Evolutionary conservation across 2,113 vertebrate genomes (phyloP), one percentile per base, ranked within the genome.

Genomic region (Aix galericulata): DNA sequence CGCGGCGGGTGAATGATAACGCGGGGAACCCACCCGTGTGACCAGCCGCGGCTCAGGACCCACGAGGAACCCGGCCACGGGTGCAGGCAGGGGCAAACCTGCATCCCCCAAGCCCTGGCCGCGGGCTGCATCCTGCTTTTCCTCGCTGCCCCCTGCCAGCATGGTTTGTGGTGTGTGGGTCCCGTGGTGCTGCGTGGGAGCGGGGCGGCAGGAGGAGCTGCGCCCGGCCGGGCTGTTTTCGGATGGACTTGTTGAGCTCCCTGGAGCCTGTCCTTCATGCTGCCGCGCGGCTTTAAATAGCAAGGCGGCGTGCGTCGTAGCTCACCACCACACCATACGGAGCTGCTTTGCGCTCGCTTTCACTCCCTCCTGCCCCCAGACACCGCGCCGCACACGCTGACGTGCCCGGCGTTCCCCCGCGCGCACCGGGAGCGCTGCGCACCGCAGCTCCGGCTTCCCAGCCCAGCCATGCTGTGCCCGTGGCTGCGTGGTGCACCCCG

Each of bases 221-320:
- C 80, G 63, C 78, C 29, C 78, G 40, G 56, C 75, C 22, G 63
- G 67, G 59, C 67, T 82, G 72, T 80, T 83, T 78, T 90, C 60
- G 15, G 34, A 86, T 5, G 60, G 69, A 73, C 76, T 93, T 68
- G 72, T 55, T 50, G 77, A 94, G 92, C 86, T 91, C 50, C 4
- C 73, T 76, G 44, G 66, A 89, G 93, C 83, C 69, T 78, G 58
- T n/a, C 55, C 34, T 62, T 86, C 80, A 20, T 17, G 8, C 67
- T 87, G 7, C 84, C 55, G 63, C 25, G 27, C 67, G 40, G 81
- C 63, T 95, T 93, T 96, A 97, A 97, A 96, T 94, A 97, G 96
- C 90, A 94, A 88, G 46, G 3, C 85, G 83, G 71, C 2, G 34
- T 42, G 72, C 78, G 69, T 18, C 69, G 93, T 20, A 75, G 88